Evolutionary conservation across 2,113 vertebrate genomes (phyloP), one percentile per base, ranked within the genome.

Genomic region (Corydoras sp.): DNA sequence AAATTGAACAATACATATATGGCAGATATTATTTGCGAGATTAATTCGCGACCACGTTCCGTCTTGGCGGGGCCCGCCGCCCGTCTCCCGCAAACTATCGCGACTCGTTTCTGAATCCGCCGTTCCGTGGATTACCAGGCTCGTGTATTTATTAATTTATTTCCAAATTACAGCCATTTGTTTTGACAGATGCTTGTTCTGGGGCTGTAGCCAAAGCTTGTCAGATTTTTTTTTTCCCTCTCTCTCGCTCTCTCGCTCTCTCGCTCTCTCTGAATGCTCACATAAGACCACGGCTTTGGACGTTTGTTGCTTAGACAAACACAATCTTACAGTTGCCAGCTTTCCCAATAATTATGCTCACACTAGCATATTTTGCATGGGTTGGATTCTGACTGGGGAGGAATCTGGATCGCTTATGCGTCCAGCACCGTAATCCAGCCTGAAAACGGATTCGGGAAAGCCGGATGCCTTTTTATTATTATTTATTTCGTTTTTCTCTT

Each of bases 121-220:
- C 60, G 71, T 79, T 75, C 81, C 72, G 55, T 75, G 79, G 79
- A 85, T 85, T 81, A 79, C 75, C 53, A 81, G 80, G 65, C 7
- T 43, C 7, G 35, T 71, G 60, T 77, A 68, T 83, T 85, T 81
- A 83, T 88, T 87, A 82, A 81, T 82, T 76, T 85, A 82, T 81
- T 79, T 81, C 35, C 66, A 83, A 86, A 85, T 78, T 77, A 82
- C 81, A 83, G 80, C 79, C 84, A 83, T 88, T 89, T 87, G 85
- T 87, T 88, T 86, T 89, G 87, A 88, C 89, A 90, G 87, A 89
- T 87, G 88, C 87, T 87, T 80, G 81, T 88, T 89, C 84, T 89
- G 84, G 86, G 87, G 86, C 81, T 74, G 61, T 65, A 77, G 85
- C 89, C 89, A 90, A 88, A 79, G 80, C 83, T 84, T 85, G 85